Evolutionary conservation across 1,140 invertebrate species (phyloP).

Genomic region (Agraylea sexmaculata): DNA sequence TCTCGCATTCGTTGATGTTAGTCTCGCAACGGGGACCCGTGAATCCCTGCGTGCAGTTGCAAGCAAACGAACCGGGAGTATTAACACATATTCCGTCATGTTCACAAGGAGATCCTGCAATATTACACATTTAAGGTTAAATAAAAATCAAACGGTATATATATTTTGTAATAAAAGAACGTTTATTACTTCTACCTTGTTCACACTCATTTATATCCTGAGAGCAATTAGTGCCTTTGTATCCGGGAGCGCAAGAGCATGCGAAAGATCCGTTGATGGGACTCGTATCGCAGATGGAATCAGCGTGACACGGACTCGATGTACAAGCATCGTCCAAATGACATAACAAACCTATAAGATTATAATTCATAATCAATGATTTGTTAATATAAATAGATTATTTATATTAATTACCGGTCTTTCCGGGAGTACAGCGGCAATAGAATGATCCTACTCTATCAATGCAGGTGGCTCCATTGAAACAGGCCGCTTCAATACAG

Average conservation of each 20-base stretch:
- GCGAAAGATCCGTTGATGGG: conserved; percentile 90
- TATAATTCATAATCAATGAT: too few species aligned
- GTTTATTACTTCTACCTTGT: conserved; percentile 54
- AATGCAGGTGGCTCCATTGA: conserved; percentile 93
- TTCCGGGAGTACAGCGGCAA: conserved; percentile 90
- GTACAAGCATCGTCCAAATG: conserved; percentile 94
- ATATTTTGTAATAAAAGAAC: neutral
- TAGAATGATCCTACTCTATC: conserved; percentile 89
- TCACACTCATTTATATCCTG: conserved; percentile 92
- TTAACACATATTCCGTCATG: conserved; percentile 91
- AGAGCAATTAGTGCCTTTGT: conserved; percentile 83
- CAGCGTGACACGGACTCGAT: conserved; percentile 89
- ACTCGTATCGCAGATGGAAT: conserved; percentile 89
- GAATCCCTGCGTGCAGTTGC: conserved; percentile 86
- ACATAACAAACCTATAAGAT: conserved; percentile 80
- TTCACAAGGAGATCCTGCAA: conserved; percentile 74
- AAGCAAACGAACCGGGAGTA: conserved; percentile 85
- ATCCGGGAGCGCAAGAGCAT: conserved; percentile 85
- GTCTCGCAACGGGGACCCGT: conserved; percentile 84
- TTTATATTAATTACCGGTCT: conserved; percentile 62
- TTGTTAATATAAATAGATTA: too few species aligned
- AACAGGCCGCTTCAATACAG: conserved; percentile 84
- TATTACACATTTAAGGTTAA: neutral
- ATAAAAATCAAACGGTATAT: conserved; percentile 3
- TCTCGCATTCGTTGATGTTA: conserved; percentile 90